Conservation (phyloP, 1,140 invertebrate species). For the Dreissena polymorpha region DNA sequence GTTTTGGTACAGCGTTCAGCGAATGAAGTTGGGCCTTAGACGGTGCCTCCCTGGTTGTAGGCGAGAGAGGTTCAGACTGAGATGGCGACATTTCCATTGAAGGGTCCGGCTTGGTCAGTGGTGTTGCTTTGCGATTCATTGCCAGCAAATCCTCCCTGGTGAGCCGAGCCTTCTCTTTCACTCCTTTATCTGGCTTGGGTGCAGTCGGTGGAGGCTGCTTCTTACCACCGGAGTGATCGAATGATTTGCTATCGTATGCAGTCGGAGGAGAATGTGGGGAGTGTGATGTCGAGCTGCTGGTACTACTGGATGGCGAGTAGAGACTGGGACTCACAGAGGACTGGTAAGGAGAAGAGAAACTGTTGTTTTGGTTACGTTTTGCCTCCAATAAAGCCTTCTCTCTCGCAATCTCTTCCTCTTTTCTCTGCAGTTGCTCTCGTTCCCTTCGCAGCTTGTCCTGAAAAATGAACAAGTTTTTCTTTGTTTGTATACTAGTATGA, state of each 20-base stretch:
- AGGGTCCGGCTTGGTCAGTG: constrained; percentile 52
- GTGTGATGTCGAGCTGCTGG: constrained; percentile 1
- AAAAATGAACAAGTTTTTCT: constrained; percentile 16
- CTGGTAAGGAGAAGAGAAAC: not conserved
- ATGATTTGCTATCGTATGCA: constrained; percentile 24
- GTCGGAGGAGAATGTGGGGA: constrained; percentile 32
- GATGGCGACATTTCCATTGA: constrained; percentile 23
- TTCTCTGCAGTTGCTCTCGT: constrained; percentile 59
- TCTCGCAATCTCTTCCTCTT: constrained; percentile 55
- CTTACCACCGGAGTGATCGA: not conserved
- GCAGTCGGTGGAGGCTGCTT: constrained; percentile 42
- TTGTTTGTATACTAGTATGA: no score
- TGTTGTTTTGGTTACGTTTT: constrained; percentile 31
- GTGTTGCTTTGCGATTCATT: constrained; percentile 74
- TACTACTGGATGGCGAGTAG: constrained; percentile 1
- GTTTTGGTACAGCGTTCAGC: constrained; percentile 72
- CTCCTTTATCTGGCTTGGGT: constrained; percentile 39
- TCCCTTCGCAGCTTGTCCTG: constrained; percentile 59
- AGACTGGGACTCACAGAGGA: constrained; percentile 1
- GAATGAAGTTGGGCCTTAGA: constrained; percentile 66
- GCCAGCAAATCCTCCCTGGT: constrained; percentile 72
- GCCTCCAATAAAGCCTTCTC: constrained; percentile 51
- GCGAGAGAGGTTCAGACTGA: constrained; percentile 31
- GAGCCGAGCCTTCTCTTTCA: constrained; percentile 34
- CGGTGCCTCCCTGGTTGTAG: constrained; percentile 57